Evolutionary conservation across 2,888 invertebrate species (phyloP).

Genomic region (Metellina segmentata): DNA sequence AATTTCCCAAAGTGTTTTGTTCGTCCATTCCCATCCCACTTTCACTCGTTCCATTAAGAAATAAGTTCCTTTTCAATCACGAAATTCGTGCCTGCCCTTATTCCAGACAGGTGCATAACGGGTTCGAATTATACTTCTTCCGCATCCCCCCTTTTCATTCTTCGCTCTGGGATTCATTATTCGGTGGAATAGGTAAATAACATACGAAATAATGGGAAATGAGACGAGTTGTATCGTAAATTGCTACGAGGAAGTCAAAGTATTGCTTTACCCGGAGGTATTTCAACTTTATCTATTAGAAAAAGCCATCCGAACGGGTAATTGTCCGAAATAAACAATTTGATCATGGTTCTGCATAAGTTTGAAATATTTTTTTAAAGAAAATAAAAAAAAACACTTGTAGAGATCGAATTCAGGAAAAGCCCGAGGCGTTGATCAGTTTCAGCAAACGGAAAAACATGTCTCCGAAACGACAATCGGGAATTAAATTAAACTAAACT

Average conservation of each 20-base stretch:
- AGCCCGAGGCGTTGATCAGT: too few relatives aligned
- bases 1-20: neutral
- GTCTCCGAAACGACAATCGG: too few relatives aligned
- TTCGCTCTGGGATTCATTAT: neutral
- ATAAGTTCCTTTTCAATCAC: conserved; percentile 46
- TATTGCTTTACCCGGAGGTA: neutral
- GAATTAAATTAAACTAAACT: too few relatives aligned
- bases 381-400: too few relatives aligned
- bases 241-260: neutral
- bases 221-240: neutral
- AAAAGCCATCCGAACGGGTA: neutral
- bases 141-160: neutral
- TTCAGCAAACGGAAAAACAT: too few relatives aligned
- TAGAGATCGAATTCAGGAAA: too few relatives aligned
- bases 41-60: conserved; percentile 31
- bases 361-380: too few relatives aligned
- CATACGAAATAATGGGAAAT: neutral
- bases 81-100: conserved; percentile 56
- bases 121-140: conserved; percentile 29
- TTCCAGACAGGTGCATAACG: conserved; percentile 39
- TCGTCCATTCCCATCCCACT: conserved; percentile 20
- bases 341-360: too few relatives aligned
- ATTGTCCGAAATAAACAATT: too few relatives aligned
- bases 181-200: neutral
- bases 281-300: neutral